Evolutionary conservation across 2,797 vertebrate species (phyloP), one percentile per base, ranked within the genome.

Genomic region (Petrocephalus sullivani): DNA sequence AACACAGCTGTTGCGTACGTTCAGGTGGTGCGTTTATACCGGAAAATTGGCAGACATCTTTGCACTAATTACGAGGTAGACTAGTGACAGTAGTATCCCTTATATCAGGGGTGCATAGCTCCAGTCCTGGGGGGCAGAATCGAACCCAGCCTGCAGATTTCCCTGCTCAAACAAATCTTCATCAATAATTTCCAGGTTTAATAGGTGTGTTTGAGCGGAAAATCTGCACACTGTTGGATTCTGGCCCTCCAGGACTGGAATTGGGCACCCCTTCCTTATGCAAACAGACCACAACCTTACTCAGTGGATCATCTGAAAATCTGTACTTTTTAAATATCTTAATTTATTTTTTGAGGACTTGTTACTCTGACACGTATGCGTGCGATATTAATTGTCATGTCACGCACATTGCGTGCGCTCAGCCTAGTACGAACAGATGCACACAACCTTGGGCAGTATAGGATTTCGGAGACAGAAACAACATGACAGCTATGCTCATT

Each of bases 401-500:
- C 71, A 81, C 21, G 51, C 37, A 41, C 41, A 12, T 56, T 81
- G 86, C 67, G 41, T 89, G 89, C 83, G 57, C 12, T 0, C 83
- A 90, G 28, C 87, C 89, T 51, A 89, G 87, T 90, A 87, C 14
- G 90, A 91, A 90, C 91, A 91, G 92, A 92, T 90, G 91, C 90
- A 88, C 88, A 78, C 82, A 58, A 91, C 92, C 92, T 1, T 64
- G n/a, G 88, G 93, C 91, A 75, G 56, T 56, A 83, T 53, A 67
- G n/a, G 90, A 89, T 88, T 60, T 5, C 21, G 61, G 67, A 94
- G 88, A 90, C 88, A 92, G 89, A 94, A 90, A 87, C 87, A 89
- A 90, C 88, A 88, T 92, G 93, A 94, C 93, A 92, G 90, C 89
- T 90, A 89, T 90, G 91, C 92, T 91, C 92, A 88, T 90, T 91